Evolutionary conservation across 1,140 invertebrate genomes (phyloP), one percentile per base, ranked within the genome.

Genomic region (Drosophila arizonae): DNA sequence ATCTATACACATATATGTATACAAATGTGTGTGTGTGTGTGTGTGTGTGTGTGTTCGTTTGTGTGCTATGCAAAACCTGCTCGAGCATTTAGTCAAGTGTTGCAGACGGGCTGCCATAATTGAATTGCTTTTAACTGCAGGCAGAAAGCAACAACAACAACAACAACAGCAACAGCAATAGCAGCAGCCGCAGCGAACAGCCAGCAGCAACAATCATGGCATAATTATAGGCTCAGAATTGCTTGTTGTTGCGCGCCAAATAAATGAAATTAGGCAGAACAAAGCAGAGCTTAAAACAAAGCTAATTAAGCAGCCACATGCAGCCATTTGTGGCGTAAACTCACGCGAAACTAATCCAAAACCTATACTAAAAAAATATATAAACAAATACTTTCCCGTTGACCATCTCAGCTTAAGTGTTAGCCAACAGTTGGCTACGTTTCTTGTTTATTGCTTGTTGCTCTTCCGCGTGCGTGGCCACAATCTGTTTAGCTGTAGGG

Each of bases 51-150:
- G 9, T n/a, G 13, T 41, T 4, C 30, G 30, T 50, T 26, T 50
- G 28, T n/a, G 52, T 30, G 36, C 51, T 36, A 68, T 81, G 87
- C 84, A 87, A 84, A 82, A 77, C 84, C 73, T 46, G 45, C 69
- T 52, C 50, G 26, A 52, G 50, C 11, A 52, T 30, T 52, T 28
- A 61, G 54, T 76, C 80, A 85, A 86, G 81, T 81, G 81, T 66
- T 67, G 65, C 63, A 64, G 73, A 80, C 63, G 66, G 61, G 68
- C 30, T 43, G 63, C 60, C 56, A 64, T 86, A 86, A 86, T 86
- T 87, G 50, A 78, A 86, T 81, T 86, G 75, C 63, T 76, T 56
- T 54, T 60, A 87, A 86, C 45, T 86, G 81, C 75, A 86, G 55
- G 54, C 43, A 39, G 28, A 11, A 28, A 63, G 15, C 46, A 66